These are phyloP conservation scores for Hypselothyrea guttata DNA, from an alignment of 2,888 invertebrate species.

Conservation along the genomic window DNA sequence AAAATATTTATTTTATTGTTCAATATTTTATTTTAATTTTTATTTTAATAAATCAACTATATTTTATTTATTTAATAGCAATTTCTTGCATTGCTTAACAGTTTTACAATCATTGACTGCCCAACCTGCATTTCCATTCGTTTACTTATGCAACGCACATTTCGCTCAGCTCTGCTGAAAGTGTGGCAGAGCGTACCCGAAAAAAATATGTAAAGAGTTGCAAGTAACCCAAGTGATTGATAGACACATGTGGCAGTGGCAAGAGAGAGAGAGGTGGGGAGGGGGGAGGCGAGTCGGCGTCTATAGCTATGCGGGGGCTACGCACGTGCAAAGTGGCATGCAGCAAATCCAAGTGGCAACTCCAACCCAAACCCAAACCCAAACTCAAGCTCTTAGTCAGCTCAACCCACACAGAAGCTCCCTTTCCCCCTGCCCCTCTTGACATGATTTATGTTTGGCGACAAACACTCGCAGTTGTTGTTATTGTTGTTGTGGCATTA, in stretches of 20 bases:
- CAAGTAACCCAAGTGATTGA: conserved; percentile 57
- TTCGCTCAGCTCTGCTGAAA: conserved; percentile 24
- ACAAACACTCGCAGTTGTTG: conserved; percentile 49
- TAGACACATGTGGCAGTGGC: conserved; percentile 17
- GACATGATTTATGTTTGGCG: conserved; percentile 53
- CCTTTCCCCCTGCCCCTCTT: conserved; percentile 17
- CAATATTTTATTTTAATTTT: too few species aligned
- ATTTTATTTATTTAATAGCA: too few species aligned
- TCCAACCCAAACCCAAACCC: too few species aligned
- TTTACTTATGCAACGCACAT: conserved; percentile 58
- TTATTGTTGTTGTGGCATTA: conserved; percentile 16
- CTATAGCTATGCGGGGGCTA: conserved; percentile 12
- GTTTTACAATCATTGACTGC: conserved; percentile 5
- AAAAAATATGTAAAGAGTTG: conserved; percentile 42
- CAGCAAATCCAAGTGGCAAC: conserved; percentile 8
- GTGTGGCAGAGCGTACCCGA: conserved; percentile 48
- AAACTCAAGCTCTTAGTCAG: not conserved
- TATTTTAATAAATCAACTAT: too few species aligned
- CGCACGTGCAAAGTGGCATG: conserved; percentile 59
- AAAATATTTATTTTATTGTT: too few species aligned
- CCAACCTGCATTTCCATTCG: conserved; percentile 19
- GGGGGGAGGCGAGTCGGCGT: not conserved
- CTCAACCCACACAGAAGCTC: not conserved
- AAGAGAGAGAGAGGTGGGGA: not conserved
- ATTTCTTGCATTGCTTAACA: too few species aligned